Evolutionary conservation across 2,113 vertebrate species (phyloP), one percentile per base, ranked within the genome.

Genomic region (Podarcis cretensis): DNA sequence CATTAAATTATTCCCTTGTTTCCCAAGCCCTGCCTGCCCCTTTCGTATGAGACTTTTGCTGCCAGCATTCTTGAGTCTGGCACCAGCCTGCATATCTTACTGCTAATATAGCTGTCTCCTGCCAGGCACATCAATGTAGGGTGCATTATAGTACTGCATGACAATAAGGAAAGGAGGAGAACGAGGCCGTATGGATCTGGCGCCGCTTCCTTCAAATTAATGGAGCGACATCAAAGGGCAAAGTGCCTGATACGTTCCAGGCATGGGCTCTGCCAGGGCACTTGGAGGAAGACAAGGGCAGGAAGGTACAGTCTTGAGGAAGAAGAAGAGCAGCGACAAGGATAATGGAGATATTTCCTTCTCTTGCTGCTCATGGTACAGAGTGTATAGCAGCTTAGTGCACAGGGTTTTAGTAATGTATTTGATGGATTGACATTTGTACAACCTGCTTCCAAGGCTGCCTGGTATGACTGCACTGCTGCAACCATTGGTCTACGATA

Each of bases 1-100:
- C 97, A 97, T 97, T 95, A 97, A 97, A 98, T 97, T 97, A 96
- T 92, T 95, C 93, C 63, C 93, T 96, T 95, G 80, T 97, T 97
- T 96, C 90, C 85, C 37, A 59, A 89, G 89, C 87, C 90, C 93
- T 93, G 92, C 96, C 94, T 95, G 93, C 92, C 92, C 89, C 80
- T 93, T 95, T 91, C 93, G 35, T 37, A 91, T 94, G 18, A 91
- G 95, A 89, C 90, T 95, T 54, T 95, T 9, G 1, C 94, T 96
- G 96, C 96, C 92, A 97, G 94, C 87, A 0, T 89, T 93, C 87
- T 91, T 80, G 93, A 95, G 93, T 96, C 97, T 97, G 95, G 97
- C 97, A 96, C 92, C 94, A 96, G 83, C 91, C 85, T 54, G 83
- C 91, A 91, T 93, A 94, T 94, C 95, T 92, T 88, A 48, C 94